Evolutionary conservation across 2,888 invertebrate species (phyloP).

Genomic region (Trichopoda pennipes): DNA sequence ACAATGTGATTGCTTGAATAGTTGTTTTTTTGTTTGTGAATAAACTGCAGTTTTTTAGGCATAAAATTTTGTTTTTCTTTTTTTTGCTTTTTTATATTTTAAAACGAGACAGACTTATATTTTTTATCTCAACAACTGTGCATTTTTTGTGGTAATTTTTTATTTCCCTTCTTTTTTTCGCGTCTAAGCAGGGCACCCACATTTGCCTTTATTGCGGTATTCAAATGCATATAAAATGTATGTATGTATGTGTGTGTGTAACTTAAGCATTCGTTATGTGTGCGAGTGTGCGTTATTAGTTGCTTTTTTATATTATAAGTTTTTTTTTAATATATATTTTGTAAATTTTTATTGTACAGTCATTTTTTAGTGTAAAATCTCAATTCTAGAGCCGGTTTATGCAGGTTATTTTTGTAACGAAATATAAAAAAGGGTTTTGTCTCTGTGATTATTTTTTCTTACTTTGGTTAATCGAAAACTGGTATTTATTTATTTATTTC

Average conservation of each 20-base stretch:
- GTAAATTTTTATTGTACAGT: slow-evolving; percentile 61
- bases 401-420: slow-evolving; percentile 62
- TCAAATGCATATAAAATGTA: slow-evolving; percentile 3
- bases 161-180: slow-evolving; percentile 31
- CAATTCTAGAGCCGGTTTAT: slow-evolving; percentile 54
- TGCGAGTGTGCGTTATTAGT: slow-evolving; percentile 37
- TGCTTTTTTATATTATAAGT: slow-evolving; percentile 23
- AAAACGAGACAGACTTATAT: slow-evolving; percentile 14
- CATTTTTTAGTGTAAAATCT: slow-evolving; percentile 52
- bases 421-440: slow-evolving; percentile 60
- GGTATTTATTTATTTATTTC: slow-evolving; percentile 32
- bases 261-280: too few species aligned
- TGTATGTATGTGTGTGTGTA: slow-evolving; percentile 38
- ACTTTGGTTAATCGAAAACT: slow-evolving; percentile 39
- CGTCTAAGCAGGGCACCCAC: slow-evolving; percentile 63
- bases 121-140: slow-evolving; percentile 10
- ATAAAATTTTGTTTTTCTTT: background rate
- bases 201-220: slow-evolving; percentile 51
- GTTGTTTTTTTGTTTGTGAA: slow-evolving; percentile 2
- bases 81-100: background rate
- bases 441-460: slow-evolving; percentile 40
- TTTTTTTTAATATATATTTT: slow-evolving; percentile 26
- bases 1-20: slow-evolving; percentile 4
- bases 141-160: slow-evolving; percentile 38
- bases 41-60: slow-evolving; percentile 46